Percentiles rank a stretch among this genome's conserved stretches.
Evolutionary conservation across 2,888 invertebrate species (phyloP).

Genomic region (Cryptus armator): DNA sequence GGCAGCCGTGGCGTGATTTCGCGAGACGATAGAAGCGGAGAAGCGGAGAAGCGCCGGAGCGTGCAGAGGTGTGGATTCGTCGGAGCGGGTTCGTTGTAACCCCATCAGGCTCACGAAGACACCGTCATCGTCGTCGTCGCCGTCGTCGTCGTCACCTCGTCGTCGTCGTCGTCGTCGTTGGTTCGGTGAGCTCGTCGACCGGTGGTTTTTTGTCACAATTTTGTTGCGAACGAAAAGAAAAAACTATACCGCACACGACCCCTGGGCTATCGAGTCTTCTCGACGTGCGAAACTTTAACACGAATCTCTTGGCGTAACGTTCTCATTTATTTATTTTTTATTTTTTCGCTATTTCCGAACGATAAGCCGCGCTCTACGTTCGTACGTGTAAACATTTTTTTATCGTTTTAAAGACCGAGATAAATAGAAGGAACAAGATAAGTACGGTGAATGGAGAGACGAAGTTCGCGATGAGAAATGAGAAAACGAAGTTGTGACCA

Average conservation of each 20-base stretch:
- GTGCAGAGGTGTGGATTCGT: constrained; percentile 52
- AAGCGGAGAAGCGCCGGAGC: constrained; percentile 53
- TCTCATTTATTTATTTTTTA: too few relatives aligned
- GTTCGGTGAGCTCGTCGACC: constrained; percentile 3
- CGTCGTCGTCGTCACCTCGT: neutral
- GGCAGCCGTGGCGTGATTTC: constrained; percentile 83
- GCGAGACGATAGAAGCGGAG: constrained; percentile 67
- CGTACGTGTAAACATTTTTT: neutral
- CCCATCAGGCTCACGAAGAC: constrained; percentile 23
- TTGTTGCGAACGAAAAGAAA: neutral
- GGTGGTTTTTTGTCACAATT: constrained; percentile 3
- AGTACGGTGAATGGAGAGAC: neutral
- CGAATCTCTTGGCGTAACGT: neutral
- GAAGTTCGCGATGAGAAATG: neutral
- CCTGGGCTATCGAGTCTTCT: neutral
- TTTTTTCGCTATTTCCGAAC: neutral
- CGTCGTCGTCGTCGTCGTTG: constrained; percentile 2
- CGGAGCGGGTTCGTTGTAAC: constrained; percentile 19
- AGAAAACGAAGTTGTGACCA: neutral
- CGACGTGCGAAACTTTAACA: neutral
- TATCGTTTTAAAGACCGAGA: neutral
- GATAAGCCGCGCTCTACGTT: neutral
- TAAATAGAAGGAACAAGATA: neutral
- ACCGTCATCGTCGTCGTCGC: neutral
- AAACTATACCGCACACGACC: neutral